Base-by-base conservation (phyloP, 2,797 vertebrate genomes). In the Tapera naevia region DNA sequence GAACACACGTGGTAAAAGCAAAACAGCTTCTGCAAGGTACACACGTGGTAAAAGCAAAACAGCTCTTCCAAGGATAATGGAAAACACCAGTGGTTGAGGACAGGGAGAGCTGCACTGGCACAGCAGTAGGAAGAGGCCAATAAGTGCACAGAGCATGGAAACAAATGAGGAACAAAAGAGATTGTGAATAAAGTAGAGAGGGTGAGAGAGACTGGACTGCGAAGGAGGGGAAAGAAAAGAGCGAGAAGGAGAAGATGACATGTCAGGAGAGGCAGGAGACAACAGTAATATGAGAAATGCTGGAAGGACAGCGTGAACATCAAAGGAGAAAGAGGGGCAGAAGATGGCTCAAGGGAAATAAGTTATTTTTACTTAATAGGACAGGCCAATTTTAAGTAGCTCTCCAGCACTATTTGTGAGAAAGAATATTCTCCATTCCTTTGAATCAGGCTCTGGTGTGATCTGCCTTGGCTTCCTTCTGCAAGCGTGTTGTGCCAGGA, bases 321-420 rank as follows among this genome's bases (percentile, higher is more conserved):
- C 50, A 72, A 75, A 94, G 51, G 39, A 84, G 43, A 84, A 82
- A 39, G 53, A 85, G 43, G 58, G 37, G 41, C 70, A 90, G 65
- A 22, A 84, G 70, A 61, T 3, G 25, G 54, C 91, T 79, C 73
- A 19, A 50, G 88, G 70, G 95, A 94, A 94, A 15, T 1, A 13
- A 83, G 70, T 89, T 94, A 90, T 90, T 91, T 94, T 95, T 91
- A 70, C 76, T 94, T 95, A 91, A 72, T 88, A 88, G 89, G 86
- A 90, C 86, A 92, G 91, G 66, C 45, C 76, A 70, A 66, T 86
- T 91, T 80, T n/a, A 80, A 89, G 89, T 76, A 88, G 51, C 9
- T 93, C 83, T 56, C 46, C 4, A 11, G 70, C 76, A 79, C 54
- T 32, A 23, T n/a, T n/a, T 75, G 61, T 72, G 76, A 76, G 51